Evolutionary conservation across 2,113 vertebrate species (phyloP).

Genomic region (Platichthys stellatus): DNA sequence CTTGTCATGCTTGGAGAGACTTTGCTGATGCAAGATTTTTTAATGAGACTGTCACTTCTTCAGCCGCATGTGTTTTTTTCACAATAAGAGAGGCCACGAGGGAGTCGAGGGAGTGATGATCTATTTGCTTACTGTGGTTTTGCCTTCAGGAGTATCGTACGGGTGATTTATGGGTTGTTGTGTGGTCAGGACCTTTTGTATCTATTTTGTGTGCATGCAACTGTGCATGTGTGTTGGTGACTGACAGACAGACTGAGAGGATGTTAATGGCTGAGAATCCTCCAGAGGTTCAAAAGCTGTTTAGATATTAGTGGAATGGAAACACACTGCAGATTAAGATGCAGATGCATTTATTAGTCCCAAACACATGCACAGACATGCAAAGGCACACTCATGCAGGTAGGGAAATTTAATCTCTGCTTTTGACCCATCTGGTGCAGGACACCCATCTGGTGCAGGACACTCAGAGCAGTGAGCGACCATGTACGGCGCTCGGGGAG

Average conservation of each 20-base stretch:
- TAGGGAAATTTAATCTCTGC: too few relatives aligned
- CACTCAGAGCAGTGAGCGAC: too few relatives aligned
- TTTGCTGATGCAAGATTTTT: not conserved
- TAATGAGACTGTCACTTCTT: not conserved
- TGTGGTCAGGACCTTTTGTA: not conserved
- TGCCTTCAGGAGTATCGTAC: not conserved
- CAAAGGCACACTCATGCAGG: too few relatives aligned
- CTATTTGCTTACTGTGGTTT: not conserved
- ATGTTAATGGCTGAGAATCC: slow-evolving; percentile 50
- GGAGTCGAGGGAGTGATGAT: not conserved
- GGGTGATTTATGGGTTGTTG: slow-evolving; percentile 6
- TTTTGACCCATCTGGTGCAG: too few relatives aligned
- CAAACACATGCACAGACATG: too few relatives aligned
- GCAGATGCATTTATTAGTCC: too few relatives aligned
- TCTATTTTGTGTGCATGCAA: not conserved
- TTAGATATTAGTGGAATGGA: slow-evolving; percentile 61
- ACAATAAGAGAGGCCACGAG: not conserved
- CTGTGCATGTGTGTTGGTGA: not conserved
- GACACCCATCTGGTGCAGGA: too few relatives aligned
- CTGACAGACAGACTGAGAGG: not conserved
- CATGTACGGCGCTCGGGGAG: too few relatives aligned
- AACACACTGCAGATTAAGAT: slow-evolving; percentile 11
- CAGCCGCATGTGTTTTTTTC: not conserved
- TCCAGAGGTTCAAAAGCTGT: slow-evolving; percentile 54
- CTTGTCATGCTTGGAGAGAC: not conserved